These are phyloP conservation scores for Drosophila simulans DNA, from an alignment of 1,140 invertebrate species.

Conservation along the genomic window DNA sequence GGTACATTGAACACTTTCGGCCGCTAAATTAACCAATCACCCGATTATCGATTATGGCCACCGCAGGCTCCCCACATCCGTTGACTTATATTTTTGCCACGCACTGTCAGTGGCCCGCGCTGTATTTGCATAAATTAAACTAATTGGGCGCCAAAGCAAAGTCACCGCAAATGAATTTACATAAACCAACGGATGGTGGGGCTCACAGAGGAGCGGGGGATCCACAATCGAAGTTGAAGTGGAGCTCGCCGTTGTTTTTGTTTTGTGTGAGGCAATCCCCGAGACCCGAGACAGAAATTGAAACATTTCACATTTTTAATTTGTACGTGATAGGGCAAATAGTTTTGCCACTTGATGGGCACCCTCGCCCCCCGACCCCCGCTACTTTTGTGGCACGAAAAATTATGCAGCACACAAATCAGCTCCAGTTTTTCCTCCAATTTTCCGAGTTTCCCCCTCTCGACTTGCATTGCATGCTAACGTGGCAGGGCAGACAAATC, in stretches of 20 bases:
- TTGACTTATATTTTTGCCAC: constrained; percentile 19
- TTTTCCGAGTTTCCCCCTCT: constrained; percentile 1
- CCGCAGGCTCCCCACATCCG: neutral
- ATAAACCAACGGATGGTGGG: constrained; percentile 42
- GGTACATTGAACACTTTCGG: neutral
- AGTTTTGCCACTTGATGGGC: constrained; percentile 67
- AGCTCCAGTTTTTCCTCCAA: constrained; percentile 40
- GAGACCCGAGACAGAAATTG: constrained; percentile 51
- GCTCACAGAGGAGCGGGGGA: constrained; percentile 8
- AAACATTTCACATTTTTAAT: constrained; percentile 83
- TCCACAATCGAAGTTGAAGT: constrained; percentile 23
- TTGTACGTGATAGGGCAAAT: constrained; percentile 82
- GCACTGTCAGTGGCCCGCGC: constrained; percentile 35
- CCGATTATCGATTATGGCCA: neutral
- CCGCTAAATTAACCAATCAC: neutral
- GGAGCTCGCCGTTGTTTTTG: constrained; percentile 10
- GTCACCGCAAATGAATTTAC: constrained; percentile 49
- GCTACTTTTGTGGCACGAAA: constrained; percentile 50
- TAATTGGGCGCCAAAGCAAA: constrained; percentile 54
- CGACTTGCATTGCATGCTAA: constrained; percentile 60
- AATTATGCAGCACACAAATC: constrained; percentile 75
- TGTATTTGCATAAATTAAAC: constrained; percentile 54
- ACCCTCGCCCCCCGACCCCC: neutral
- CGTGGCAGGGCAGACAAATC: constrained; percentile 75
- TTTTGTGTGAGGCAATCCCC: constrained; percentile 48